Percentiles rank a stretch among this genome's conserved stretches.
These are phyloP conservation scores for Acronicta alni DNA, from an alignment of 2,888 invertebrate genomes.

Conservation along the genomic window DNA sequence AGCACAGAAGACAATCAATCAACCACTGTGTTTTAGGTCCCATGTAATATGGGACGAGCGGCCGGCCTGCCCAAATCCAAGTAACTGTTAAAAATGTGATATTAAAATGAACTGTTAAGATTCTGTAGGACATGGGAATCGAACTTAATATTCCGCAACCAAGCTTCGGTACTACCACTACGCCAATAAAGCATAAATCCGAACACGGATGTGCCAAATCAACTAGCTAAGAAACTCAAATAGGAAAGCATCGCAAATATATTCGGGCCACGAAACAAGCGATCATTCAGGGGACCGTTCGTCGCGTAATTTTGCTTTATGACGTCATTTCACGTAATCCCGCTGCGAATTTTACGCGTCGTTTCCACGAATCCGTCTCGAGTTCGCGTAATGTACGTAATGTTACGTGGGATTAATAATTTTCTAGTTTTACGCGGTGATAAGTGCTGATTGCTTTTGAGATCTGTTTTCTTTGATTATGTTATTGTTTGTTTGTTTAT, in stretches of 20 bases:
- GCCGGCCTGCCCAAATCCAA: no score
- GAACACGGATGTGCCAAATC: conserved; percentile 24
- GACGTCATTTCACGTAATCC: conserved; percentile 69
- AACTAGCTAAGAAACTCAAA: conserved; percentile 33
- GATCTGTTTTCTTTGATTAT: conserved; percentile 10
- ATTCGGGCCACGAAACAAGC: conserved; percentile 53
- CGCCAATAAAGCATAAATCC: background rate
- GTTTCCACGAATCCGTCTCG: conserved; percentile 64
- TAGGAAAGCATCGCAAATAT: conserved; percentile 42
- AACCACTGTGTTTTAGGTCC: no score
- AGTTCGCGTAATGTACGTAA: conserved; percentile 44
- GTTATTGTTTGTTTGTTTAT: conserved; percentile 3
- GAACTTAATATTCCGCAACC: no score
- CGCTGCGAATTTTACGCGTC: conserved; percentile 68
- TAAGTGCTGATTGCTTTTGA: conserved; percentile 20
- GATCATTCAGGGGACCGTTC: conserved; percentile 54
- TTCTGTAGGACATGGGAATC: no score
- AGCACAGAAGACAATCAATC: no score
- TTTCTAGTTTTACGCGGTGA: conserved; percentile 34
- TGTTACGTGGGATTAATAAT: conserved; percentile 46
- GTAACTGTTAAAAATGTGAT: no score
- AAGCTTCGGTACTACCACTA: no score
- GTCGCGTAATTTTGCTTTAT: conserved; percentile 69
- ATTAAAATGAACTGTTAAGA: no score
- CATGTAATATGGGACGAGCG: no score